Evolutionary conservation across 2,888 invertebrate species (phyloP), one percentile per base, ranked within the genome.

Genomic region (Muschampia plurimacula): DNA sequence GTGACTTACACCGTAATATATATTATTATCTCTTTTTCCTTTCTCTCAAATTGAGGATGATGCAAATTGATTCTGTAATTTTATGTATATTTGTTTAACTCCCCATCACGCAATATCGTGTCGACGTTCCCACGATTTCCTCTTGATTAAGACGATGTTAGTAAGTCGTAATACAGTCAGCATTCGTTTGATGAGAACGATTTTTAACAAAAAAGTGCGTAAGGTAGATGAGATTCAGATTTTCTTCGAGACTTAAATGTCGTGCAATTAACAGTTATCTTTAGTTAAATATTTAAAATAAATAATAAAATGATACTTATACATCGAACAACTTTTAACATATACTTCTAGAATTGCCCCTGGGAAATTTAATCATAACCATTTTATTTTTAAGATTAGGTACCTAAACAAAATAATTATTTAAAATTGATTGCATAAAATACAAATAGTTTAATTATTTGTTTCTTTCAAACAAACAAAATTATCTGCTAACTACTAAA

Each of bases 51-150:
- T 67, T 71, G 71, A 71, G 71, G 71, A 71, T 62, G 71, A 71
- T 71, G 71, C 71, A 71, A 71, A 71, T 71, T 71, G 71, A 71
- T 71, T 71, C 71, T 52, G 71, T 71, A 71, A 71, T 71, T 71
- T 57, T 57, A 57, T 57, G 13, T 71, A 71, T 71, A 71, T 71
- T 71, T 71, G 60, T 49, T 71, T 67, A 71, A 66, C 22, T 66
- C 59, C 39, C 49, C 71, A 66, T 67, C 49, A 36, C 15, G 22
- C 49, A 9, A 60, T 36, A 10, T 71, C 59, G 59, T 46, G 64
- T 55, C 44, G 13, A 36, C 39, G 67, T 71, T 71, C 71, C 66
- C 66, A 71, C 71, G 66, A 39, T 71, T 71, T 71, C 71, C 66
- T 41, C 49, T 64, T 60, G 66, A 66, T 66, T 60, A 57, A 66